These are phyloP conservation scores for Eupithecia vulgata DNA, from an alignment of 2,888 invertebrate genomes.

Conservation along the genomic window DNA sequence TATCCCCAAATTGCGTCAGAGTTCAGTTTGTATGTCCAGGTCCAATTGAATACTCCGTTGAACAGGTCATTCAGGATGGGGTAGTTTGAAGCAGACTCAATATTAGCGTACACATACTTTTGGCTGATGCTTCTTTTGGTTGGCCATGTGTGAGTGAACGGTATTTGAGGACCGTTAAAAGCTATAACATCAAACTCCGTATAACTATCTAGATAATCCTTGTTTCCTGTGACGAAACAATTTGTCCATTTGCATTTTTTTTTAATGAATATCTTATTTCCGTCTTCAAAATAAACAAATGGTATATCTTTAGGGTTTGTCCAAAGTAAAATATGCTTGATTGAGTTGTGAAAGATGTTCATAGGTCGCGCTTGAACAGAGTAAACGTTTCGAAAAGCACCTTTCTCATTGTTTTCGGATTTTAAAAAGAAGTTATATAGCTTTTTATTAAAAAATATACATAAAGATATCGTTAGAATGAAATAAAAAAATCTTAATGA, in stretches of 20 bases:
- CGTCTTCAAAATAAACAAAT: slow-evolving; percentile 61
- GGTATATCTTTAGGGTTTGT: slow-evolving; percentile 58
- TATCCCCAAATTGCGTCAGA: slow-evolving; percentile 69
- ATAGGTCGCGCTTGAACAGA: neutral
- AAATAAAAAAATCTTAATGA: neutral
- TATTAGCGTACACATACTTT: slow-evolving; percentile 67
- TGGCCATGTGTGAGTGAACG: slow-evolving; percentile 47
- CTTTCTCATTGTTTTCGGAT: neutral
- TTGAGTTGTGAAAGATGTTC: neutral
- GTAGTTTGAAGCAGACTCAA: slow-evolving; percentile 64
- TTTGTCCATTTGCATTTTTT: slow-evolving; percentile 63
- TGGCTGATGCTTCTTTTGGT: slow-evolving; percentile 52
- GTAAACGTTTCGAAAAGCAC: neutral
- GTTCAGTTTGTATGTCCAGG: slow-evolving; percentile 71
- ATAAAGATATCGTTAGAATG: neutral
- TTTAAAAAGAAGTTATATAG: neutral
- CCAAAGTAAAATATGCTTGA: slow-evolving; percentile 65
- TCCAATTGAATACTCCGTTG: slow-evolving; percentile 71
- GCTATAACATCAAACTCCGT: slow-evolving; percentile 62
- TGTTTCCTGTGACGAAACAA: slow-evolving; percentile 65
- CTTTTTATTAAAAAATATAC: slow-evolving; percentile 4
- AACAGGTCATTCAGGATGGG: slow-evolving; percentile 57
- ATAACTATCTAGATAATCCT: slow-evolving; percentile 52
- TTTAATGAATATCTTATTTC: slow-evolving; percentile 56
- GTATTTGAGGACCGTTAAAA: slow-evolving; percentile 63